These are phyloP conservation scores for Camponotus floridanus DNA, from an alignment of 1,140 invertebrate genomes.

Conservation along the genomic window DNA sequence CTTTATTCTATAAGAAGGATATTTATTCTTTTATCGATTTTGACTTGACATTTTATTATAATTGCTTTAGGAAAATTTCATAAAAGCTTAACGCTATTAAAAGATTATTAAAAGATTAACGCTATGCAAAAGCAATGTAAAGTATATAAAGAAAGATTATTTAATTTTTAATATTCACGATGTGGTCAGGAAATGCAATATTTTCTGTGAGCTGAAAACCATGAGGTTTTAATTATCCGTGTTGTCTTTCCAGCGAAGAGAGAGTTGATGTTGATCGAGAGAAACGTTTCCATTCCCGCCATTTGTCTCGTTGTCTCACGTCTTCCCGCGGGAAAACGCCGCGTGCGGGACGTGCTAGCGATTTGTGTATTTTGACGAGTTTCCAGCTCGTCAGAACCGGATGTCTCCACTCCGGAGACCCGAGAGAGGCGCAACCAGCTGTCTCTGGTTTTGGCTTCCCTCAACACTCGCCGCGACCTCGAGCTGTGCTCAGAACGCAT, in stretches of 20 bases:
- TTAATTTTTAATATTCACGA: background rate
- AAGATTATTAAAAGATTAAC: no score
- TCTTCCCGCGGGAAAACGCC: conserved; percentile 63
- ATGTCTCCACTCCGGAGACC: conserved; percentile 80
- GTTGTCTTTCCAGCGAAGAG: conserved; percentile 65
- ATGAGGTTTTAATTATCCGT: conserved; percentile 67
- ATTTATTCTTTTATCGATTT: no score
- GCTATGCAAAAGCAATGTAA: no score
- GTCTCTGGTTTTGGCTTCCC: conserved; percentile 71
- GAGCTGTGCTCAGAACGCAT: conserved; percentile 54
- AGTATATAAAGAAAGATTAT: background rate
- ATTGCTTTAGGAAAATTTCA: no score
- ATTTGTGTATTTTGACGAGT: conserved; percentile 85
- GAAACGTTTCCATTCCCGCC: conserved; percentile 63
- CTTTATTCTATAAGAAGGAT: no score
- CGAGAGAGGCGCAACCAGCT: conserved; percentile 79
- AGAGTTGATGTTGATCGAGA: conserved; percentile 69
- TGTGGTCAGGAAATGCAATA: background rate
- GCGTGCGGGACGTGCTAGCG: conserved; percentile 70
- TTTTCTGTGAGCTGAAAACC: background rate
- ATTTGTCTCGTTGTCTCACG: conserved; percentile 53
- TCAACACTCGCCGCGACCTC: conserved; percentile 15
- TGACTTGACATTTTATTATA: no score
- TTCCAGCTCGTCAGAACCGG: conserved; percentile 77
- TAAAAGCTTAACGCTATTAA: no score